A percentile compares a stretch with the other conserved stretches of the same genome.
Evolutionary conservation across 2,797 vertebrate species (phyloP).

Genomic region (Phylloscopus collybita): DNA sequence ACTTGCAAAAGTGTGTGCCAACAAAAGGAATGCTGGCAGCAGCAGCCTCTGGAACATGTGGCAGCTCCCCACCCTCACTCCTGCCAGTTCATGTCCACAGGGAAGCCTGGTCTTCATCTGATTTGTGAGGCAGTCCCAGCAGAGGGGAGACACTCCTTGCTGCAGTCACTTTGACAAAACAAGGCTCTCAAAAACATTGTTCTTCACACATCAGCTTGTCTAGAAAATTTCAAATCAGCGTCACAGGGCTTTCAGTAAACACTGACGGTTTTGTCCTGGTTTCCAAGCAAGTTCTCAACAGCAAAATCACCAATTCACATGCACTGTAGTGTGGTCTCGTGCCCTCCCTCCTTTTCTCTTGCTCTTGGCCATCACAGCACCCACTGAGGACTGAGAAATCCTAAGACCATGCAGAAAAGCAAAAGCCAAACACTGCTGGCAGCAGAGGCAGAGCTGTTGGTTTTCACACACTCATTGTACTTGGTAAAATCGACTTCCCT

Average conservation of each 20-base stretch:
- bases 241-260: not conserved
- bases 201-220: not conserved
- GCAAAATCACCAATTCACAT: not conserved
- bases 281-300: not conserved
- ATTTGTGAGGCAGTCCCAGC: not conserved
- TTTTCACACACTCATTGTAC: constrained; percentile 81
- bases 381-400: not conserved
- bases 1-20: fast-evolving
- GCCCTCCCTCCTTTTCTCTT: not conserved
- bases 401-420: not conserved
- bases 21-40: not conserved
- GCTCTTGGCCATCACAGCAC: not conserved
- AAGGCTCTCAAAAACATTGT: not conserved
- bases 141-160: fast-evolving
- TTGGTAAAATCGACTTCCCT: constrained; percentile 82
- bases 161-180: not conserved
- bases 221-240: not conserved
- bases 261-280: not conserved
- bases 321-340: fast-evolving
- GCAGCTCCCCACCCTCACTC: not conserved
- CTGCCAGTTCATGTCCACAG: fast-evolving
- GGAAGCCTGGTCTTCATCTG: not conserved
- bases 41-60: fast-evolving
- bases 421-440: not conserved
- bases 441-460: constrained; percentile 23